Evolutionary conservation across 2,888 invertebrate genomes (phyloP).

Genomic region (Tipula helvola): DNA sequence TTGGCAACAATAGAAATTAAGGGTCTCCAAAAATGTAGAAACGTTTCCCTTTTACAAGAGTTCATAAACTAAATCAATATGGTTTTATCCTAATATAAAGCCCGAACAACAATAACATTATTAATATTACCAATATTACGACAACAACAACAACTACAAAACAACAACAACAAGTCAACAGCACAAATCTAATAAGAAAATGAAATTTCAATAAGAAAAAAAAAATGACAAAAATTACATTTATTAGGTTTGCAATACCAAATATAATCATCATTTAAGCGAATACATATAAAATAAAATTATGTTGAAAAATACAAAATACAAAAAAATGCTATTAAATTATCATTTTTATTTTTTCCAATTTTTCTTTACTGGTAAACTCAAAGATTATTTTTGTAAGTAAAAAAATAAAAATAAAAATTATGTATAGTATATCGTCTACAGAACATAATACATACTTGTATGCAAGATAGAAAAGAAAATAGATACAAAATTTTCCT

Average conservation of each 20-base stretch:
- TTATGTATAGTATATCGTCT: neutral
- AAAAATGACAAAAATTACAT: neutral
- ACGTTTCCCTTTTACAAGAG: neutral
- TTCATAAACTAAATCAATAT: neutral
- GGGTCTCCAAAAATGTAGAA: too few relatives aligned
- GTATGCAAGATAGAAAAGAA: neutral
- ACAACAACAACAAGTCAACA: neutral
- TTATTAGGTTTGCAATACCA: neutral
- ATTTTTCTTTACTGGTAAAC: neutral
- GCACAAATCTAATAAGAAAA: neutral
- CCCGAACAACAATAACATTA: neutral
- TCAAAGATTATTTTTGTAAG: neutral
- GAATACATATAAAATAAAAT: slow-evolving; percentile 4
- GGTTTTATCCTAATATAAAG: neutral
- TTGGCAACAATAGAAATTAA: too few relatives aligned
- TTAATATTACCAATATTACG: too few relatives aligned
- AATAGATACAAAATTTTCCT: neutral
- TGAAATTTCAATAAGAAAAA: neutral
- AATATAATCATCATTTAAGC: neutral
- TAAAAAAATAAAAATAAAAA: neutral
- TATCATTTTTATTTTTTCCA: slow-evolving; percentile 4
- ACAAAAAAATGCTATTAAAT: neutral
- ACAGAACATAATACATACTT: neutral
- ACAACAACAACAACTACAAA: neutral
- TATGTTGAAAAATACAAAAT: neutral